Conservation (phyloP, 2,113 vertebrate species). For the Calyptomena viridis region DNA sequence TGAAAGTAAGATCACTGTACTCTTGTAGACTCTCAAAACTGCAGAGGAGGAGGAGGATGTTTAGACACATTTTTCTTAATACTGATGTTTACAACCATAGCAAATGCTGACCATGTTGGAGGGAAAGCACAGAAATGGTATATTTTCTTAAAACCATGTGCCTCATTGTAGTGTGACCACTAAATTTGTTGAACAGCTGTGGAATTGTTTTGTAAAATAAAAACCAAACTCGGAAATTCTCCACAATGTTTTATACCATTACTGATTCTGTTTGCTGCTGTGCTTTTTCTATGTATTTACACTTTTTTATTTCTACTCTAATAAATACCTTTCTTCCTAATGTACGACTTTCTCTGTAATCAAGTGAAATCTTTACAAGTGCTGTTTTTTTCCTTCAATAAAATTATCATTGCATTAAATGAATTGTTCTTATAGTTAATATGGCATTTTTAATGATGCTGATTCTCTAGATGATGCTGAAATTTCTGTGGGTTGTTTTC, state of each 20-base stretch:
- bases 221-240: background rate
- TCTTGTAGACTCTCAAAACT: background rate
- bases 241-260: background rate
- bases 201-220: conserved; percentile 22
- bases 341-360: background rate
- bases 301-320: background rate
- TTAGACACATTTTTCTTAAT: background rate
- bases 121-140: background rate
- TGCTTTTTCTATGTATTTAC: background rate
- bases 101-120: background rate
- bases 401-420: conserved; percentile 31
- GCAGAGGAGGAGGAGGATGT: background rate
- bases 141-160: background rate
- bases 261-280: background rate
- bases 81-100: background rate
- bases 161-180: background rate
- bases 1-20: background rate
- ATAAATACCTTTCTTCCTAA: background rate
- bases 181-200: background rate
- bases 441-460: background rate
- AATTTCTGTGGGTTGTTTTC: background rate
- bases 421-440: background rate
- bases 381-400: conserved; percentile 26
- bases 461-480: background rate
- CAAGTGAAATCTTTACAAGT: background rate